Percentiles rank a stretch among this genome's conserved stretches.
These are phyloP conservation scores for Chelonus insularis DNA, from an alignment of 1,140 invertebrate species.

Conservation along the genomic window DNA sequence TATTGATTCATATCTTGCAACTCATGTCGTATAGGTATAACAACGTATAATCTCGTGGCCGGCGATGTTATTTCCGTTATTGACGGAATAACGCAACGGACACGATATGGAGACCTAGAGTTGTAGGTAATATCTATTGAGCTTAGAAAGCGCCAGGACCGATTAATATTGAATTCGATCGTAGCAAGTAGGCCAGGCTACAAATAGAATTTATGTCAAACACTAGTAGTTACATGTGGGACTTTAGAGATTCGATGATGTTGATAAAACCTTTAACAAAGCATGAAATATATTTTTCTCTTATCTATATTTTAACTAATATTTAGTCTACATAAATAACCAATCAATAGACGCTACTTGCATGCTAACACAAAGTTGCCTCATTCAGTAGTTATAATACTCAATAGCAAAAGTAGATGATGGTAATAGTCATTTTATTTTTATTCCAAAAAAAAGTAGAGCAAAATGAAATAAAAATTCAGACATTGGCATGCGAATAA, in stretches of 20 bases:
- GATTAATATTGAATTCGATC: slow-evolving; percentile 24
- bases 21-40: slow-evolving; percentile 1
- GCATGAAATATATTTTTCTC: background rate
- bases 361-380: too few species aligned
- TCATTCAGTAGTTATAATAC: too few species aligned
- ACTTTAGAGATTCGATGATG: slow-evolving; percentile 14
- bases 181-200: slow-evolving; percentile 19
- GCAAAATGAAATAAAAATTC: background rate
- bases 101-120: background rate
- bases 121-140: slow-evolving; percentile 2
- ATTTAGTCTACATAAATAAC: too few species aligned
- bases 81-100: slow-evolving; percentile 10
- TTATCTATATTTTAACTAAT: background rate
- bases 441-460: too few species aligned
- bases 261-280: slow-evolving; percentile 8
- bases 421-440: too few species aligned
- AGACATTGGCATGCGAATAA: slow-evolving; percentile 8
- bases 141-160: slow-evolving; percentile 17
- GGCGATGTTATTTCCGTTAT: slow-evolving; percentile 20
- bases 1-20: background rate
- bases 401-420: too few species aligned
- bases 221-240: background rate
- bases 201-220: slow-evolving; percentile 22
- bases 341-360: too few species aligned
- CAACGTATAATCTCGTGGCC: slow-evolving; percentile 16